Percentiles rank a stretch among this genome's conserved stretches.
Evolutionary conservation across 2,797 vertebrate species (phyloP).

Genomic region (Neostethus bicornis): DNA sequence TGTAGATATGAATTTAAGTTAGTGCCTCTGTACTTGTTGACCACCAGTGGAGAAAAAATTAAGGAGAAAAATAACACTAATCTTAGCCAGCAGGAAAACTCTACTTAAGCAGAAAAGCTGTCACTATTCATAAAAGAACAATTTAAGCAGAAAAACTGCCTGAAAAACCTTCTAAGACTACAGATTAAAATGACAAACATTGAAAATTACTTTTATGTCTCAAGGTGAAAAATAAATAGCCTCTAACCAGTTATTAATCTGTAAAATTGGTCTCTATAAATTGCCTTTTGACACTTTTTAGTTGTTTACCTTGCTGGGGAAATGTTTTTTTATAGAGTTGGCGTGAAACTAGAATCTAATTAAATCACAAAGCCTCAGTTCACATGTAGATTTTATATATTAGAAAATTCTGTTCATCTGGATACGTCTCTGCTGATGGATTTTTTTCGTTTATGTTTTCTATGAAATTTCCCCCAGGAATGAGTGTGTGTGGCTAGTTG

Average conservation of each 20-base stretch:
- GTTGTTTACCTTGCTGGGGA: conserved; percentile 22
- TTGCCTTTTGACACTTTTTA: conserved; percentile 18
- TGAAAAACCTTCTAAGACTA: conserved; percentile 46
- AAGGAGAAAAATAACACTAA: conserved; percentile 28
- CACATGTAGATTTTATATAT: background rate
- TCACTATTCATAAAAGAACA: conserved; percentile 70
- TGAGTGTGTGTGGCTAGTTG: no score
- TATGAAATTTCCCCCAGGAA: no score
- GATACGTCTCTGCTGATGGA: no score
- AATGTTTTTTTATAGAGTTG: conserved; percentile 17
- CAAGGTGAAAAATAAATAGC: conserved; percentile 16
- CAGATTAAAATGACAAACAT: conserved; percentile 45
- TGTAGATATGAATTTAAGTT: conserved; percentile 64
- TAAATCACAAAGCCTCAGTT: conserved; percentile 14
- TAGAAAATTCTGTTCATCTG: background rate
- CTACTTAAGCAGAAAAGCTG: conserved; percentile 53
- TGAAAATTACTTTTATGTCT: conserved; percentile 30
- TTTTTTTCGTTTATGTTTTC: no score
- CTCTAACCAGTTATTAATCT: conserved; percentile 16
- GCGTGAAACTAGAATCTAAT: background rate
- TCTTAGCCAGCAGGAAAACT: conserved; percentile 51
- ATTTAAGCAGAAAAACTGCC: conserved; percentile 35
- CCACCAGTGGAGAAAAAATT: conserved; percentile 33
- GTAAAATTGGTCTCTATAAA: conserved; percentile 1
- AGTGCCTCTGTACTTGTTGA: conserved; percentile 42